Base-by-base conservation (phyloP, 1,140 invertebrate genomes). In the Tachypleus tridentatus region DNA sequence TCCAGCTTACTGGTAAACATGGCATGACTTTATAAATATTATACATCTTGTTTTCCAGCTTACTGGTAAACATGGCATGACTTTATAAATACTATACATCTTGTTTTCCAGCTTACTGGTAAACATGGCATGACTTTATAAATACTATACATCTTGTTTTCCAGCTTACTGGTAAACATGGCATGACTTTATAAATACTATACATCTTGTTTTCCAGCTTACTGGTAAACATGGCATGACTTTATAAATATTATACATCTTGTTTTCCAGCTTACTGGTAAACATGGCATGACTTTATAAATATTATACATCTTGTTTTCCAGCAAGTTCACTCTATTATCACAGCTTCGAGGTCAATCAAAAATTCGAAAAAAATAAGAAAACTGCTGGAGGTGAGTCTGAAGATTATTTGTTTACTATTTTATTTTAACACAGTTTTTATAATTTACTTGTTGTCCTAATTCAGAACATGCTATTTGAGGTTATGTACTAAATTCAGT, bases 241-340 rank as follows among this genome's bases (percentile, higher is more conserved):
- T 29, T 29, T 29, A 29, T 29, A 29, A 29, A 29, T 29, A n/a
- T n/a, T n/a, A 29, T 29, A 29, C 29, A 29, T 29, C 29, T 29
- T 29, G 29, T 58, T 56, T 68, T 69, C 53, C 75, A 88, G 86
- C 90, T 29, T 29, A 29, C 29, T 29, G 29, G 29, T 29, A 29
- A 29, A 29, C 29, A 29, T 29, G 0, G 0, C 29, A 29, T 29
- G 29, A 29, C 29, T 29, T 29, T 29, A 29, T 29, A 29, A 29
- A 29, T 29, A 29, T 29, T 29, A 29, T 29, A 29, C 29, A 29
- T 29, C 29, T 29, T 29, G 29, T 58, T 56, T 68, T 69, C 53
- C 75, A 88, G 86, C 90, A 93, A 91, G 83, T 96, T 68, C 91
- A 94, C 79, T 89, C 93, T 56, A 87, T 97, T 58, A 94, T 94